Base-by-base conservation (phyloP, 2,888 invertebrate species). In the Notocelia uddmanniana region DNA sequence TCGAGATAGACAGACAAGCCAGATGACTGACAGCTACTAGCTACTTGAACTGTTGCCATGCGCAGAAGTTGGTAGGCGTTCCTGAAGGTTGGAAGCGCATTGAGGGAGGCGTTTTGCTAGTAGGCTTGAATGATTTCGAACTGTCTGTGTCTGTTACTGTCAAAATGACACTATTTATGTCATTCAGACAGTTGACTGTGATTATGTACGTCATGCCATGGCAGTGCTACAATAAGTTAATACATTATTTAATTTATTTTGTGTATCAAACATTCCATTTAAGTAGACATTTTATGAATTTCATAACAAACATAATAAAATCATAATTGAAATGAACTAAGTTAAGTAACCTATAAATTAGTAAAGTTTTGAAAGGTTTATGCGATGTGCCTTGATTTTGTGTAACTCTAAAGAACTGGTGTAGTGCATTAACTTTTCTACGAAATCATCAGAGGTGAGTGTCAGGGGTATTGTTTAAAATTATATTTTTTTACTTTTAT, bases 211-310 rank as follows among this genome's bases (percentile, higher is more conserved):
- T 60, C 60, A 60, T 60, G 41, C 41, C 67, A 68, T 62, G 55
- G 67, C 45, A 62, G 55, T 72, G 62, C 55, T 50, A 19, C 62
- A 26, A 50, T 72, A 68, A 58, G 60, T 72, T 72, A 57, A 45
- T 68, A 48, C 37, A 48, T 57, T 68, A 55, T 66, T 62, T 72
- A 60, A 62, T 21, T 67, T 60, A 72, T 68, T 68, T 72, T 68
- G 45, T 67, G 50, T 48, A 68, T 18, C 55, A 55, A 55, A 68
- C 72, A 62, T 72, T 72, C 72, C 68, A 62, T 55, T 68, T 67
- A 23, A 34, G 57, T 57, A 34, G 21, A 5, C 21, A n/a, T 23
- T 21, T 72, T 55, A 23, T 50, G n/a, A 37, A 50, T 55, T 34
- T 37, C n/a, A 55, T 50, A n/a, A 68, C 21, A 19, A 54, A 19